Evolutionary conservation across 2,113 vertebrate species (phyloP).

Genomic region (Peucedramus taeniatus): DNA sequence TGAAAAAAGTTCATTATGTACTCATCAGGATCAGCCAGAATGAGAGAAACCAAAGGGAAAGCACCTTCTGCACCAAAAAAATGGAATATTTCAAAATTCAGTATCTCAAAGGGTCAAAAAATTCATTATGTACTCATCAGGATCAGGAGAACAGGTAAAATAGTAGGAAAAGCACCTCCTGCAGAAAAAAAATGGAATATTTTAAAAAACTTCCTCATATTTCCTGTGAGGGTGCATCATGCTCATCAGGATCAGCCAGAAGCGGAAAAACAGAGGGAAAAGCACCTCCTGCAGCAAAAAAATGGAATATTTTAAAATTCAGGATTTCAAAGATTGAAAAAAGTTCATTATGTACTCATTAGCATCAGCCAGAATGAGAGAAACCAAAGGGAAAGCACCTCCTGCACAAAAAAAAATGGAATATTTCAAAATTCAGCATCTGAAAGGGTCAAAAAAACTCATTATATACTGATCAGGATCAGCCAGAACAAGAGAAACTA

Average conservation of each 20-base stretch:
- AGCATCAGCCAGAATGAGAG: neutral
- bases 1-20: neutral
- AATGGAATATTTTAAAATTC: neutral
- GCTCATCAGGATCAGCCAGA: slow-evolving; percentile 78
- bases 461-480: neutral
- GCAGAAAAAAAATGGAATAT: too few species aligned
- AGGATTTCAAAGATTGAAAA: neutral
- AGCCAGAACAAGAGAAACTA: neutral
- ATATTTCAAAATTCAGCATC: neutral
- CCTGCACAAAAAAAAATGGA: neutral
- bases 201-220: too few species aligned
- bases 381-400: neutral
- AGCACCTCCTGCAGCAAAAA: slow-evolving; percentile 65
- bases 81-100: neutral
- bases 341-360: slow-evolving; percentile 48
- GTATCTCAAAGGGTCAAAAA: too few species aligned
- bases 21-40: slow-evolving; percentile 56
- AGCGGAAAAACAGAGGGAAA: slow-evolving; percentile 76
- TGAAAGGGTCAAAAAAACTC: too few species aligned
- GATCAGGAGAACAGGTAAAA: too few species aligned
- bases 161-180: too few species aligned
- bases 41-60: rapidly evolving
- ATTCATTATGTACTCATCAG: neutral
- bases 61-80: neutral
- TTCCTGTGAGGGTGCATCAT: slow-evolving; percentile 79